Evolutionary conservation across 2,888 invertebrate species (phyloP).

Genomic region (Cyrtodaria siliqua): DNA sequence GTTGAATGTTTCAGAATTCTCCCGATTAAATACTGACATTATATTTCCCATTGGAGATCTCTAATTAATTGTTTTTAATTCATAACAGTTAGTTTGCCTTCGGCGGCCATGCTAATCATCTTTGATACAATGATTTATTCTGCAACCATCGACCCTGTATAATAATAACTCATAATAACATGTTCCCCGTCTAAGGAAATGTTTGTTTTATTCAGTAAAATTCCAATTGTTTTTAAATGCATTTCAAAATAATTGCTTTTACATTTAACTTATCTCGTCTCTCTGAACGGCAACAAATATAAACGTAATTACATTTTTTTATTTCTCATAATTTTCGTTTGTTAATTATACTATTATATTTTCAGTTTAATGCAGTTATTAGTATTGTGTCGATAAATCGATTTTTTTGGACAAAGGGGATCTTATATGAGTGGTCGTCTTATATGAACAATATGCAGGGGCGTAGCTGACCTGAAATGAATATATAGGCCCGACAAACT

Average conservation of each 20-base stretch:
- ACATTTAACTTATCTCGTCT: neutral
- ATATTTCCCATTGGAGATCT: slow-evolving; percentile 55
- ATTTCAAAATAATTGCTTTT: neutral
- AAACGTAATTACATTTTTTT: too few relatives aligned
- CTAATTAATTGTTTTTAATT: slow-evolving; percentile 67
- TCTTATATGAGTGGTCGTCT: too few relatives aligned
- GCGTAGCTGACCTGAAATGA: too few relatives aligned
- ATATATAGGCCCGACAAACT: too few relatives aligned
- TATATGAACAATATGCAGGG: too few relatives aligned
- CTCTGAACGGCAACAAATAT: too few relatives aligned
- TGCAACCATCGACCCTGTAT: slow-evolving; percentile 1
- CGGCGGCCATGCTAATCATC: slow-evolving; percentile 51
- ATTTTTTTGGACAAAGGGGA: too few relatives aligned
- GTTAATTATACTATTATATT: too few relatives aligned
- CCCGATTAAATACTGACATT: slow-evolving; percentile 64
- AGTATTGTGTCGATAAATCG: too few relatives aligned
- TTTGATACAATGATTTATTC: slow-evolving; percentile 22
- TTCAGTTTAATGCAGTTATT: too few relatives aligned
- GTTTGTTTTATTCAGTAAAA: neutral
- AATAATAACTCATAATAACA: slow-evolving; percentile 6
- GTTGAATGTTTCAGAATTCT: slow-evolving; percentile 49
- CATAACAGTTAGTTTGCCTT: slow-evolving; percentile 56
- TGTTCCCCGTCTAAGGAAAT: neutral
- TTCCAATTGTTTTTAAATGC: neutral
- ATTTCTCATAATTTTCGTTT: too few relatives aligned